Evolutionary conservation across 2,797 vertebrate genomes (phyloP), one percentile per base, ranked within the genome.

Genomic region (Acridotheres tristis): DNA sequence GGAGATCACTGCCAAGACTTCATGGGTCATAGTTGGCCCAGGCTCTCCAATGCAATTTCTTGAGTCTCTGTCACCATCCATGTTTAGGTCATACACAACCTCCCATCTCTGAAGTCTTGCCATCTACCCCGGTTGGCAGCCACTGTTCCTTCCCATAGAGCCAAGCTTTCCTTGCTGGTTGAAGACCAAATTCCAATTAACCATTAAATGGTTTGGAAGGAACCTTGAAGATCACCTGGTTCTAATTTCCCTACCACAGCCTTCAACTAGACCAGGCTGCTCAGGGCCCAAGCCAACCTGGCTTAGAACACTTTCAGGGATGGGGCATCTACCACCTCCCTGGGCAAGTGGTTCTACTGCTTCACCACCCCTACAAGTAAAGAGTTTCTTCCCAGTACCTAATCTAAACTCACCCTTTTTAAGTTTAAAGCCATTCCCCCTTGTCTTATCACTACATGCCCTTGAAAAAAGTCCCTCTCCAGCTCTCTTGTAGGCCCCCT

Each of bases 61-160:
- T 38, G 32, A 82, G 21, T 43, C 26, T 45, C 72, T 85, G 38
- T 14, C 45, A 83, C 34, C 20, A 36, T 20, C 43, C 0, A 0
- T 42, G 9, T 59, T 79, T 71, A 48, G 21, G 71, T 59, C 38
- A n/a, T 4, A 54, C 11, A 14, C 3, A 4, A 11, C 5, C 15
- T 83, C 22, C 26, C 0, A 0, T 18, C 34, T 53, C 42, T 25
- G 22, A 67, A 66, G 17, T 27, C 26, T 68, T 29, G 32, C 71
- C 34, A 36, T 42, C 50, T 43, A 32, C 9, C 36, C 17, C 6
- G 17, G 34, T 5, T 0, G 0, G 21, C 22, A 80, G 15, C 9
- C 38, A 32, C n/a, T 38, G 7, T 9, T 29, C 63, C 16, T 36
- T 75, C 42, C 65, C 54, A 21, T 1, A 75, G 10, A 74, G 36